Evolutionary conservation across 2,888 invertebrate genomes (phyloP), one percentile per base, ranked within the genome.

Genomic region (Lasioglossum morio): DNA sequence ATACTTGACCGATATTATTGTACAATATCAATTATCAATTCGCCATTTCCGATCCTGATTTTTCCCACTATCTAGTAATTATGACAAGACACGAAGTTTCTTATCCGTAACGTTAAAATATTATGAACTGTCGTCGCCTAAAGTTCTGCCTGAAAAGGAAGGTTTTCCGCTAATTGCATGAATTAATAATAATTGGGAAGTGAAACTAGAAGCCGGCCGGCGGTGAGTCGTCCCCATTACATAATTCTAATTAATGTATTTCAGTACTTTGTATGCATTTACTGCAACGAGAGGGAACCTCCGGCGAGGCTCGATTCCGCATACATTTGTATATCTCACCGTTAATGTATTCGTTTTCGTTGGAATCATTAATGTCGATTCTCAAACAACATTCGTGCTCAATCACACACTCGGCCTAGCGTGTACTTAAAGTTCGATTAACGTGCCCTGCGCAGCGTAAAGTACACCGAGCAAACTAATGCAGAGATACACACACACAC

Each of bases 351-450:
- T 87, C 87, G 70, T 84, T 80, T 78, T 78, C 81, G 82, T 73
- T 48, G 72, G 77, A 84, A 87, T 77, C 78, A 79, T 84, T 84
- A 87, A 77, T 77, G 87, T 82, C 81, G 81, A 81, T 81, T 57
- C 72, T 72, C 73, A 60, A 74, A 40, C 79, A 84, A 84, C 74
- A 77, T 88, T 70, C 82, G 79, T 72, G 81, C 60, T 85, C 84
- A 90, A 87, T 90, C 87, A 84, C 87, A 81, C 81, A 63, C 75
- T 78, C 48, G 77, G 83, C 40, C 81, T 66, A 87, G 85, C 89
- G 83, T 79, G 88, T 82, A 87, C 85, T 90, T 89, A 86, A 88
- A 91, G 86, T 83, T 88, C 91, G 91, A 91, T 91, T 91, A 91
- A 91, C 88, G 88, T 78, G 77, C 60, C 76, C 77, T 40, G 79